Percentiles rank a stretch among this genome's conserved stretches.
These are phyloP conservation scores for Dromaius novaehollandiae DNA, from an alignment of 2,113 vertebrate genomes.

Conservation along the genomic window DNA sequence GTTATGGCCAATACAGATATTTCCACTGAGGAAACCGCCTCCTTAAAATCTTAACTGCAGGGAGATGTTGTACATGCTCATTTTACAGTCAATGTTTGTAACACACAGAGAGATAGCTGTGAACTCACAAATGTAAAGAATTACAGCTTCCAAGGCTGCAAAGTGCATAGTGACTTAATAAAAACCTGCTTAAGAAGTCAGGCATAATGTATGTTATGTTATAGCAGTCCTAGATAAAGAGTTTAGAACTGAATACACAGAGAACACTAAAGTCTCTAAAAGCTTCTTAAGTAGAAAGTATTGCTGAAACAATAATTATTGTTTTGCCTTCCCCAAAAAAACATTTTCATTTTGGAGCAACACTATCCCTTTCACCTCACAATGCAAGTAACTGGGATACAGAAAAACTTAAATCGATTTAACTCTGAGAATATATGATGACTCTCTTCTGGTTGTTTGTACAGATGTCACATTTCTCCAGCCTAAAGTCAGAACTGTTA, in stretches of 20 bases:
- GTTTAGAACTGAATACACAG: slow-evolving; percentile 19
- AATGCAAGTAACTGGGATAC: background rate
- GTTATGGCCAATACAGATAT: background rate
- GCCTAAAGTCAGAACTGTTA: background rate
- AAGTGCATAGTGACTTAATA: background rate
- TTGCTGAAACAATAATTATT: background rate
- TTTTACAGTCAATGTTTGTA: background rate
- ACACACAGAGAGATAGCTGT: background rate
- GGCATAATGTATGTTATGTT: background rate
- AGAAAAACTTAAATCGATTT: background rate
- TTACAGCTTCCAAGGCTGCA: background rate
- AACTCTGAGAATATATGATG: background rate
- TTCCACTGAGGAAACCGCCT: slow-evolving; percentile 44
- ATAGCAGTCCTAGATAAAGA: background rate
- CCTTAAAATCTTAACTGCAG: slow-evolving; percentile 49
- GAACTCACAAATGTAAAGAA: slow-evolving; percentile 17
- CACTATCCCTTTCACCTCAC: background rate
- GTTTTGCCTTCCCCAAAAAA: background rate
- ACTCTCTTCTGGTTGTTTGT: background rate
- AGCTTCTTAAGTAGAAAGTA: slow-evolving; percentile 3
- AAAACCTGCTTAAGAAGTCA: slow-evolving; percentile 15
- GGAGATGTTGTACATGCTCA: background rate
- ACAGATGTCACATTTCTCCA: background rate
- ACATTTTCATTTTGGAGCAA: slow-evolving; percentile 1
- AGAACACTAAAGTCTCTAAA: background rate